These are phyloP conservation scores for Clarias batrachus DNA, from an alignment of 2,113 vertebrate species.

Conservation along the genomic window DNA sequence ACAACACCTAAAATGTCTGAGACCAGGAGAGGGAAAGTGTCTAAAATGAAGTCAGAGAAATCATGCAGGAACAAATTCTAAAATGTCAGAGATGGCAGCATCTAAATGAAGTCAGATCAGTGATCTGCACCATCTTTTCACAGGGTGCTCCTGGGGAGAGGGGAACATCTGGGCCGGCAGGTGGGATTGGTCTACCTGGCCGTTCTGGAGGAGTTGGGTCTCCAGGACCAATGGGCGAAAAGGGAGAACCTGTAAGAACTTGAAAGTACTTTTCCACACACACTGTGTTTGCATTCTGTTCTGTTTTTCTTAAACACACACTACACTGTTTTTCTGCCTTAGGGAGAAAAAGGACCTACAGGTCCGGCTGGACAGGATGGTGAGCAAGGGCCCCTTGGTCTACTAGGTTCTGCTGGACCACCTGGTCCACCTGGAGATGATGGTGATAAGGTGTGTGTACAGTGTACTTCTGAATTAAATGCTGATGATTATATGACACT, in stretches of 20 bases:
- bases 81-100: background rate
- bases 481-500: background rate
- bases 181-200: slow-evolving; percentile 85
- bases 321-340: slow-evolving; percentile 41
- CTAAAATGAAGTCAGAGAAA: background rate
- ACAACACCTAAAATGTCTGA: background rate
- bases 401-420: slow-evolving; percentile 76
- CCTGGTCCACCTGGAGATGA: slow-evolving; percentile 83
- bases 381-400: slow-evolving; percentile 75
- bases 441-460: slow-evolving; percentile 82
- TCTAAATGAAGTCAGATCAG: too few species aligned
- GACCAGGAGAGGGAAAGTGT: background rate
- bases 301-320: background rate
- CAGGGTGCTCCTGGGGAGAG: slow-evolving; percentile 86
- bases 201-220: slow-evolving; percentile 77
- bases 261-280: slow-evolving; percentile 22
- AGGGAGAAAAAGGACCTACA: slow-evolving; percentile 85
- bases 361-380: slow-evolving; percentile 83
- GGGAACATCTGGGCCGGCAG: slow-evolving; percentile 80
- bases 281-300: background rate
- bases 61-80: background rate
- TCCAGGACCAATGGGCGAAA: slow-evolving; percentile 83
- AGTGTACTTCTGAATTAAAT: background rate
- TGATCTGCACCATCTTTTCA: slow-evolving; percentile 35
- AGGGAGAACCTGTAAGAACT: slow-evolving; percentile 82